A percentile compares a stretch with the other conserved stretches of the same genome.
phyloP scores from a whole-genome alignment of 2,113 vertebrate genomes.

The Zosterops japonicus region DNA sequence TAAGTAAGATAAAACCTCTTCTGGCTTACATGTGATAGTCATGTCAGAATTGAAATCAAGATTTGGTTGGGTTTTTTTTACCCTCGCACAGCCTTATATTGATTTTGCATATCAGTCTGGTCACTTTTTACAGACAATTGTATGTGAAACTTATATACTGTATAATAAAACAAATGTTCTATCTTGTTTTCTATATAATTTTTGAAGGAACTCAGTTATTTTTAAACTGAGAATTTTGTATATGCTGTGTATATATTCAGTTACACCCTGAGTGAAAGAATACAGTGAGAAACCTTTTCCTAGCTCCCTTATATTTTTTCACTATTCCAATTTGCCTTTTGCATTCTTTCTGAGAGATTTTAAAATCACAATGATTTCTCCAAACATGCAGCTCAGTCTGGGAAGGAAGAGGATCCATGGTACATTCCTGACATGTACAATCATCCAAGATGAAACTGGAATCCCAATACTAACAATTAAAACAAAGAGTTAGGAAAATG shows the following conservation, averaged over 20 bases:
- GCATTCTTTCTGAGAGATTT: background rate
- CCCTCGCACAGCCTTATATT: background rate
- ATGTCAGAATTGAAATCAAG: background rate
- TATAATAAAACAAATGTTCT: background rate
- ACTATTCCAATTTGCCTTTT: background rate
- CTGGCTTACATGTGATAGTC: background rate
- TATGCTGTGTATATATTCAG: background rate
- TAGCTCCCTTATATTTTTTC: background rate
- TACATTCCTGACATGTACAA: background rate
- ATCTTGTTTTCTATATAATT: background rate
- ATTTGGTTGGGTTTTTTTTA: background rate
- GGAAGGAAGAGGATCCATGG: background rate
- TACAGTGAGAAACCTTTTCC: background rate
- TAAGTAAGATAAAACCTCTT: background rate
- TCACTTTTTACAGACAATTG: background rate
- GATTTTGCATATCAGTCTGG: background rate
- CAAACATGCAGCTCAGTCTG: background rate
- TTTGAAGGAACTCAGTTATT: background rate
- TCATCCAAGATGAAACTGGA: background rate
- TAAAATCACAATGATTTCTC: background rate
- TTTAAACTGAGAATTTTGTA: background rate
- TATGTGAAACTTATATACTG: background rate
- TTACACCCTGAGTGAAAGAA: background rate
- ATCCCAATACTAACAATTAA: background rate
- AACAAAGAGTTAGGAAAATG: background rate